These are phyloP conservation scores for Melinopterus prodromus DNA, from an alignment of 2,888 invertebrate species.

Conservation along the genomic window DNA sequence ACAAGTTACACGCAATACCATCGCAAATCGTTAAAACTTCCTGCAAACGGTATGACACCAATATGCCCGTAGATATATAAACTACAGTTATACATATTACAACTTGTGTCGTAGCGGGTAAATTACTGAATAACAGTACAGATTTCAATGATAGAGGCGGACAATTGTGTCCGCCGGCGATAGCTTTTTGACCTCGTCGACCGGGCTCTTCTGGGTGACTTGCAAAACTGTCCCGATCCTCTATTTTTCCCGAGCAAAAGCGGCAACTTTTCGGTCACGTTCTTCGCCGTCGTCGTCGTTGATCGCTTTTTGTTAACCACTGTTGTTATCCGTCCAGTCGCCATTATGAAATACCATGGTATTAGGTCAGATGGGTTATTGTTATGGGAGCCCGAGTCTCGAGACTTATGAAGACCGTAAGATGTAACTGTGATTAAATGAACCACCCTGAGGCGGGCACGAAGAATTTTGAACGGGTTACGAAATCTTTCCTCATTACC, in stretches of 20 bases:
- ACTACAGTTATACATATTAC: background rate
- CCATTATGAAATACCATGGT: constrained; percentile 4
- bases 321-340: background rate
- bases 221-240: background rate
- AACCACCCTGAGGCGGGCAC: background rate
- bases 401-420: background rate
- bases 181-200: background rate
- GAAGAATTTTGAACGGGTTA: background rate
- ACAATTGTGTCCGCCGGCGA: background rate
- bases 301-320: background rate
- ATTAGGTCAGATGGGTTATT: background rate
- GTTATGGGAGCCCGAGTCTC: background rate
- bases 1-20: no score
- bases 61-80: background rate
- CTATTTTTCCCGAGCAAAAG: background rate
- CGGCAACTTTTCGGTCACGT: background rate
- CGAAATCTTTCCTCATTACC: background rate
- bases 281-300: background rate
- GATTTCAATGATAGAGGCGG: background rate
- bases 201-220: background rate
- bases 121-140: background rate
- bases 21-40: no score
- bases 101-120: background rate
- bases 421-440: background rate
- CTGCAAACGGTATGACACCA: background rate